These are phyloP conservation scores for Scarus forsteni DNA, from an alignment of 2,797 vertebrate genomes.

Conservation along the genomic window DNA sequence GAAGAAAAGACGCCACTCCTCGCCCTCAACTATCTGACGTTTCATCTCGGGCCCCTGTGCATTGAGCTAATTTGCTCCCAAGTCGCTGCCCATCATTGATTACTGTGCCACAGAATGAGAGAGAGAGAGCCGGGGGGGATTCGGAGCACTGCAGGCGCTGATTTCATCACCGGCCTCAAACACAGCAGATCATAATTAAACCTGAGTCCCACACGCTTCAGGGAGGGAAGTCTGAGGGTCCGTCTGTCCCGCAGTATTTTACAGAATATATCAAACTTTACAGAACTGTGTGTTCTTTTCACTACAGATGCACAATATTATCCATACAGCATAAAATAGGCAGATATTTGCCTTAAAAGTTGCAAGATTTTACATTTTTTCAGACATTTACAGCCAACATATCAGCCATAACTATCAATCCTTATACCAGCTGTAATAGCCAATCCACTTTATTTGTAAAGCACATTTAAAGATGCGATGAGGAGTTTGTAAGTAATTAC, in stretches of 20 bases:
- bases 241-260: background rate
- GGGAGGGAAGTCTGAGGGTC: constrained; percentile 1
- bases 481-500: no score
- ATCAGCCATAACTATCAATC: no score
- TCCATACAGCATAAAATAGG: no score
- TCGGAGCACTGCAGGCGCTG: constrained; percentile 56
- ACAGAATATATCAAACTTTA: background rate
- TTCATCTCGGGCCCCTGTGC: constrained; percentile 30
- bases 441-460: no score
- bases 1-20: constrained; percentile 28
- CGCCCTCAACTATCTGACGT: constrained; percentile 34
- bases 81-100: constrained; percentile 71
- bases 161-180: constrained; percentile 49
- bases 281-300: no score
- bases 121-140: constrained; percentile 28
- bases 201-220: constrained; percentile 20
- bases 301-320: no score
- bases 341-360: no score
- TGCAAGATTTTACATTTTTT: no score
- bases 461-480: no score
- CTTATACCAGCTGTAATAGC: no score
- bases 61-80: constrained; percentile 68
- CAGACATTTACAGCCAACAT: no score
- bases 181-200: constrained; percentile 35
- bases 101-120: constrained; percentile 55